These are phyloP conservation scores for Rallus limicola DNA, from an alignment of 2,113 vertebrate species.

Conservation along the genomic window DNA sequence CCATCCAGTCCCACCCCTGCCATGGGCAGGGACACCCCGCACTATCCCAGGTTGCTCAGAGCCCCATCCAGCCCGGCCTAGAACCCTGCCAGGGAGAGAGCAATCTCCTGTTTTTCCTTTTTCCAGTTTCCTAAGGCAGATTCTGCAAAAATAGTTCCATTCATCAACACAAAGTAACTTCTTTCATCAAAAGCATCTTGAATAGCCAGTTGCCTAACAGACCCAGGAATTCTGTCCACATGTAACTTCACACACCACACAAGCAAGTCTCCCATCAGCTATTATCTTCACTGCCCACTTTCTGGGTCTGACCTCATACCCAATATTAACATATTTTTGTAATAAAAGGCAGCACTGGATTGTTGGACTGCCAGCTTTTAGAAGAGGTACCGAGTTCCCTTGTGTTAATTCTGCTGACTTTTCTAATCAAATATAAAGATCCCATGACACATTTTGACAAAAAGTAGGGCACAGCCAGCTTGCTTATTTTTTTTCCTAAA, in stretches of 20 bases:
- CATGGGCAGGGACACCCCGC: no score
- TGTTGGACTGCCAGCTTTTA: neutral
- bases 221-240: neutral
- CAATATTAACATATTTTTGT: neutral
- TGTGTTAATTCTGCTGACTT: constrained; percentile 44
- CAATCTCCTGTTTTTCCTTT: neutral
- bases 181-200: neutral
- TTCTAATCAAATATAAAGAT: constrained; percentile 58
- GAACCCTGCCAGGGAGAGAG: no score
- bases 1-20: no score
- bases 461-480: constrained; percentile 56
- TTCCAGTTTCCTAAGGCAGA: neutral
- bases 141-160: neutral
- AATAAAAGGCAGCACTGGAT: neutral
- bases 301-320: neutral
- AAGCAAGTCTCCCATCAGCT: neutral
- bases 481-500: constrained; percentile 65
- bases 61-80: no score
- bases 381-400: neutral
- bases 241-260: neutral
- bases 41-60: no score
- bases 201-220: neutral
- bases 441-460: constrained; percentile 49
- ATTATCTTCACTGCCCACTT: neutral
- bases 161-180: neutral